These are phyloP conservation scores for Pseudocheirus occidentalis DNA, from an alignment of 2,797 vertebrate genomes.

Conservation along the genomic window DNA sequence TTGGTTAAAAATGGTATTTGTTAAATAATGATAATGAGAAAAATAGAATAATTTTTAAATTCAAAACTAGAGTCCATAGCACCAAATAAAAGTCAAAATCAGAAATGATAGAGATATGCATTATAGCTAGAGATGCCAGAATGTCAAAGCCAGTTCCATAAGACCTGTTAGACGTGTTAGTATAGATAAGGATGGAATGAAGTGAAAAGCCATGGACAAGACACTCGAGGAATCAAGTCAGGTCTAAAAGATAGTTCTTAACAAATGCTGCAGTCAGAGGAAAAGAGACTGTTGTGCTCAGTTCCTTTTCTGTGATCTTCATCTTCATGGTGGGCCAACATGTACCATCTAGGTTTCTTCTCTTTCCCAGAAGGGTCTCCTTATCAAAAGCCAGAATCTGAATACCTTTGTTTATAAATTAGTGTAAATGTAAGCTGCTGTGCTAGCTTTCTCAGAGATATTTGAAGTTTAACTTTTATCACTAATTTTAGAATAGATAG, in stretches of 20 bases:
- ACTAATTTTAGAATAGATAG: background rate
- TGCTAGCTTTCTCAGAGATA: background rate
- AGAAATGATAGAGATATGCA: background rate
- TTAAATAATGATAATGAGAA: background rate
- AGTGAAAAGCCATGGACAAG: background rate
- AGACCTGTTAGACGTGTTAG: background rate
- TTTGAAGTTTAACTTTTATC: background rate
- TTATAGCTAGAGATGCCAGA: background rate
- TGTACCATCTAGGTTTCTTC: background rate
- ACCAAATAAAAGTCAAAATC: background rate
- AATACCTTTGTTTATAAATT: background rate
- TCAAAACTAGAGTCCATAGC: background rate
- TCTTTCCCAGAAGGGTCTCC: background rate
- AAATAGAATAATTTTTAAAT: background rate
- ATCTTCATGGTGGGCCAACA: background rate
- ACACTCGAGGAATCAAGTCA: background rate
- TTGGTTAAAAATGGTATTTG: background rate
- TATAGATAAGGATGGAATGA: background rate
- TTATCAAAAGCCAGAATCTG: background rate
- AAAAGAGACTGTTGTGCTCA: background rate
- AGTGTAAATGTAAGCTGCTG: background rate
- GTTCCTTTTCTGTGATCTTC: background rate
- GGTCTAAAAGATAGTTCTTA: background rate
- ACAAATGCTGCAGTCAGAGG: background rate
- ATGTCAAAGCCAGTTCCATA: background rate